Evolutionary conservation across 2,113 vertebrate genomes (phyloP).

Genomic region (Falcunculus frontatus): DNA sequence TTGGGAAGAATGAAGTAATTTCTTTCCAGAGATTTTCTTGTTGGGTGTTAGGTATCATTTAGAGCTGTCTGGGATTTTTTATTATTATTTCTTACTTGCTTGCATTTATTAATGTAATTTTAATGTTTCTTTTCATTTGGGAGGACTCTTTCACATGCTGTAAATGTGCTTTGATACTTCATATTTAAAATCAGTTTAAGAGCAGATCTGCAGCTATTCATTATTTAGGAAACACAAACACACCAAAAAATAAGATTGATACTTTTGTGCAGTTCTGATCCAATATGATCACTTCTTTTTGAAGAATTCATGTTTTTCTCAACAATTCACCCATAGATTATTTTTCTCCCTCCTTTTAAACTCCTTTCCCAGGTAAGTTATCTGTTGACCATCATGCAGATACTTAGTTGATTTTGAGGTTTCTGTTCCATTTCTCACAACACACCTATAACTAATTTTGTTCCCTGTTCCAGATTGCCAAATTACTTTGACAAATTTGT

Average conservation of each 20-base stretch:
- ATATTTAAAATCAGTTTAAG: background rate
- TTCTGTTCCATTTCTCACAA: background rate
- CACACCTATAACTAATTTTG: background rate
- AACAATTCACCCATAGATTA: background rate
- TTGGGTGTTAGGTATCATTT: background rate
- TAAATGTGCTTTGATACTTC: background rate
- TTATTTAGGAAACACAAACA: background rate
- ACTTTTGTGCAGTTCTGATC: background rate
- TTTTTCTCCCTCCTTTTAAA: background rate
- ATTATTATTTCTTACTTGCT: background rate
- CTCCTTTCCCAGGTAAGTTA: background rate
- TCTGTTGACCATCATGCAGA: background rate
- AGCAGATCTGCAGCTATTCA: background rate
- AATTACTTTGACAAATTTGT: background rate
- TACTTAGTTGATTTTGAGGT: background rate
- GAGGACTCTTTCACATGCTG: background rate
- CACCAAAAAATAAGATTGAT: background rate
- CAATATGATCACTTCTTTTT: background rate
- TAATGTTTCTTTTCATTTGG: background rate
- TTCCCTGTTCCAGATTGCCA: background rate
- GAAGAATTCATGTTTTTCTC: background rate
- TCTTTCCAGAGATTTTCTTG: background rate
- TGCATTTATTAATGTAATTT: background rate
- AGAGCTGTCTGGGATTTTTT: background rate
- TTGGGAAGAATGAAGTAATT: background rate